A percentile compares a stretch with the other conserved stretches of the same genome.
Evolutionary conservation across 1,140 invertebrate genomes (phyloP).

Genomic region (Trypoxylus dichotomus): DNA sequence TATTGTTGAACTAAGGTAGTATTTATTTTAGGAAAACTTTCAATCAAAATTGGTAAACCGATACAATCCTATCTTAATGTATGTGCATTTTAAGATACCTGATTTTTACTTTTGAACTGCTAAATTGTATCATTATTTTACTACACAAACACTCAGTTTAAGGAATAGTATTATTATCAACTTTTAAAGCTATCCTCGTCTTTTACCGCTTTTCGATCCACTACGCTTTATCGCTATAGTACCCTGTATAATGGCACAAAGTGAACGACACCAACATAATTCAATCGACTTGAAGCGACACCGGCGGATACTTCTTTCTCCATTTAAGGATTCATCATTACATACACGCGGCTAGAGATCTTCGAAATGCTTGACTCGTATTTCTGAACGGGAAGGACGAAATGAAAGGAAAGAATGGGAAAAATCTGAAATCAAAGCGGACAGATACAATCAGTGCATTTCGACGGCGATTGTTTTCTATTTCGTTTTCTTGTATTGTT

Average conservation of each 20-base stretch:
- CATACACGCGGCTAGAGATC: background rate
- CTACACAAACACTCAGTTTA: too few species aligned
- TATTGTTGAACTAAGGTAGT: too few species aligned
- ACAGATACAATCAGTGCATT: constrained; percentile 19
- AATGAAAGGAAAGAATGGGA: background rate
- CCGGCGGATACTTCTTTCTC: background rate
- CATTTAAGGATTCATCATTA: background rate
- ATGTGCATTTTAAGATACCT: too few species aligned
- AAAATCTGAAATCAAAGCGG: constrained; percentile 19
- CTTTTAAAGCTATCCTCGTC: too few species aligned
- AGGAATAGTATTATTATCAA: too few species aligned
- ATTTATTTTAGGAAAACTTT: too few species aligned
- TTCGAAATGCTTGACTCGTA: constrained; percentile 2
- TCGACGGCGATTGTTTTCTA: constrained; percentile 13
- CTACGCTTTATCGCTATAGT: too few species aligned
- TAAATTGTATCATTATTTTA: too few species aligned
- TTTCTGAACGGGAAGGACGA: background rate
- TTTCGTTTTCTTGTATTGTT: constrained; percentile 10
- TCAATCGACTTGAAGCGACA: background rate
- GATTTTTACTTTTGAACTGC: too few species aligned
- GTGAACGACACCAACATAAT: background rate
- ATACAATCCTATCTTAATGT: too few species aligned
- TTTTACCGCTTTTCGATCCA: too few species aligned
- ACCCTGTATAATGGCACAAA: background rate
- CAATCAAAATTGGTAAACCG: too few species aligned